These are phyloP conservation scores for Drosophila engyochracea DNA, from an alignment of 2,888 invertebrate genomes.

Conservation along the genomic window DNA sequence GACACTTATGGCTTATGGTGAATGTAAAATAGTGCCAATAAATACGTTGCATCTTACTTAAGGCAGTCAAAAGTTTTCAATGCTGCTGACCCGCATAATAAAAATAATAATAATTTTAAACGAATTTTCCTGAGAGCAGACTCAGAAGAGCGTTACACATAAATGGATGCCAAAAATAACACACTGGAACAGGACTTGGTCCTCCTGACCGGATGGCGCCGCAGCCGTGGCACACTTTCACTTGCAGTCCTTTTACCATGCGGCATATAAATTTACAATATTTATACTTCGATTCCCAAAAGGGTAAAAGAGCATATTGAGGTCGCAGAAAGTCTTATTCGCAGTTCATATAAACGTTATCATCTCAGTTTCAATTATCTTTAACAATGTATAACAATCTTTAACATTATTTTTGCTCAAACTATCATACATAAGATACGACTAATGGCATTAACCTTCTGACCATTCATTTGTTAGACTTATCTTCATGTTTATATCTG, in stretches of 20 bases:
- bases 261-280: constrained; percentile 57
- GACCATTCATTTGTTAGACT: background rate
- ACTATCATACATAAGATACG: background rate
- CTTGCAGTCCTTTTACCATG: constrained; percentile 35
- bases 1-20: constrained; percentile 51
- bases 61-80: constrained; percentile 27
- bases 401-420: background rate
- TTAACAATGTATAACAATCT: background rate
- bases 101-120: constrained; percentile 28
- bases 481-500: background rate
- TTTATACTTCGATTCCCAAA: constrained; percentile 10
- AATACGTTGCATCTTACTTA: constrained; percentile 37
- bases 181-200: background rate
- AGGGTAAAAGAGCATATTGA: constrained; percentile 9
- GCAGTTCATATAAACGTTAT: background rate
- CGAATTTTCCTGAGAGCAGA: constrained; percentile 21
- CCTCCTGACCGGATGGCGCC: background rate
- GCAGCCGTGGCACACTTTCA: constrained; percentile 24
- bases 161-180: constrained; percentile 46
- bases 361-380: background rate
- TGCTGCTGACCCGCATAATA: constrained; percentile 59
- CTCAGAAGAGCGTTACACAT: constrained; percentile 20
- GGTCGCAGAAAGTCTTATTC: too few relatives aligned
- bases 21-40: constrained; percentile 44
- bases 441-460: background rate